These are phyloP conservation scores for Nesometra sesokonis DNA, from an alignment of 35 echinoderm and acorn worm species.

Conservation along the genomic window DNA sequence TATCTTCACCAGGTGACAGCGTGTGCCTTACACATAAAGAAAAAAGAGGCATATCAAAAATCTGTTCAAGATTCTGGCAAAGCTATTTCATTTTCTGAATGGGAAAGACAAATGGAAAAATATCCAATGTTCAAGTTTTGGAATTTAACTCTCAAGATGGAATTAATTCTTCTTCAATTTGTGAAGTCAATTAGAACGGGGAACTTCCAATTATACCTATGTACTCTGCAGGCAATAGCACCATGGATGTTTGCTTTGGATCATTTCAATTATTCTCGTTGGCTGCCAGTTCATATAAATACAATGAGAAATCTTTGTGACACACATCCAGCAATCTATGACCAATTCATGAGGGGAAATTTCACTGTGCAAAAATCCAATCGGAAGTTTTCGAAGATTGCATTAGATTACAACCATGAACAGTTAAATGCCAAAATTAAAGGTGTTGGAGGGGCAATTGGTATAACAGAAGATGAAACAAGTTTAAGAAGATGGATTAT, in stretches of 20 bases:
- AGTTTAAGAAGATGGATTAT: not conserved
- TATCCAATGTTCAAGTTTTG: not conserved
- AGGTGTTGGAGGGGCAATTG: not conserved
- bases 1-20: too few relatives aligned
- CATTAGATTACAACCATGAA: not conserved
- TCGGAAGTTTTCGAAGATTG: not conserved
- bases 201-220: constrained; percentile 22
- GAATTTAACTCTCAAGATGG: not conserved
- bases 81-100: not conserved
- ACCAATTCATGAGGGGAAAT: not conserved
- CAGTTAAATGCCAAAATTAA: not conserved
- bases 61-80: too few relatives aligned
- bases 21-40: too few relatives aligned
- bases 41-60: too few relatives aligned
- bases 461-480: not conserved
- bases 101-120: not conserved
- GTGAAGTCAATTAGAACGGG: constrained; percentile 31
- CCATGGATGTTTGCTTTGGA: constrained; percentile 62
- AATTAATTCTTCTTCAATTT: constrained; percentile 1
- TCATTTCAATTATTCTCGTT: constrained; percentile 44
- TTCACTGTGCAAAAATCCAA: not conserved
- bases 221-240: constrained; percentile 17
- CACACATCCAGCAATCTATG: not conserved
- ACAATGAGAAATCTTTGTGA: not conserved
- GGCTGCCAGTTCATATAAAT: constrained; percentile 39